Evolutionary conservation across 2,113 vertebrate species (phyloP), one percentile per base, ranked within the genome.

Genomic region (Odocoileus virginianus): DNA sequence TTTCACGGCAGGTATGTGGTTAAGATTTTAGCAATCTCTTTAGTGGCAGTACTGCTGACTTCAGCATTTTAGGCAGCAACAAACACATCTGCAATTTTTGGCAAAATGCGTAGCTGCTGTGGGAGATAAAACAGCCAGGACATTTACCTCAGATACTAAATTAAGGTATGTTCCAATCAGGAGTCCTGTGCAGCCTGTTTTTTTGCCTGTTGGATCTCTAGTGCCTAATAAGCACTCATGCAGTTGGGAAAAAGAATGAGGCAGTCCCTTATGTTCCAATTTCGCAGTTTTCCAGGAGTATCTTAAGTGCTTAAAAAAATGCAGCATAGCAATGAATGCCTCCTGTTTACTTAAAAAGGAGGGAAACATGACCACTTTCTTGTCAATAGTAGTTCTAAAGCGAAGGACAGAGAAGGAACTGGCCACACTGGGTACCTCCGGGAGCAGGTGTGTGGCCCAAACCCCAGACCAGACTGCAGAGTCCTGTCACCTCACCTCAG

Each of bases 361-460:
- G 33, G 13, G 23, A 78, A 10, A 13, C 0, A 15, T 2, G 12
- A 14, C 64, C 40, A 33, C 52, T 9, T 43, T 28, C 6, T 25
- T 25, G 17, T 28, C 54, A 33, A 2, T 10, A 87, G 11, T 74
- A 45, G 27, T 33, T 60, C 87, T 27, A 9, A 21, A 54, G 61
- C 1, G 1, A 50, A 50, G 47, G 47, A 85, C 78, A 33, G 12
- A n/a, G 40, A 40, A 92, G 71, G 81, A 52, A 25, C 7, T 16
- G 33, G 87, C 25, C 11, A 43, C 60, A 23, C 0, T 0, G 4
- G 43, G 61, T 0, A 10, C 15, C 30, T 14, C 4, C 23, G n/a
- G 6, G 55, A 43, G 57, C 45, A 36, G 28, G 23, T 30, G 9
- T 27, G 25, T 28, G 28, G 67, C 11, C 78, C 67, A 21, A 74